Conservation (phyloP, 2,113 vertebrate species). For the Halcyon senegalensis region DNA sequence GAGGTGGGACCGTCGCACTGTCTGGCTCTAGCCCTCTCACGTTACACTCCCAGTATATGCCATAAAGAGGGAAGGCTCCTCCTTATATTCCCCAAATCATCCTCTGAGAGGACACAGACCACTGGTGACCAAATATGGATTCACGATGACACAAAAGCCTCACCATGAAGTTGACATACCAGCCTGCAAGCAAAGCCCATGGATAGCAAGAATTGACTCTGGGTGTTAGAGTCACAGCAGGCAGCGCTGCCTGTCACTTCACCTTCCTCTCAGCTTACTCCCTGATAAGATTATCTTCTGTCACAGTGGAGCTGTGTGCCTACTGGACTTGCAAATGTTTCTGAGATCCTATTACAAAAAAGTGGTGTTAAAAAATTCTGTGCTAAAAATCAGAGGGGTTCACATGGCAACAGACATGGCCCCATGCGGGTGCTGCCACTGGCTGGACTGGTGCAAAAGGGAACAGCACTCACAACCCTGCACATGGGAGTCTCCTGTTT, state of each 20-base stretch:
- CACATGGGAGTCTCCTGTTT: neutral
- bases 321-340: neutral
- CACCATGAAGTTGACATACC: neutral
- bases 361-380: neutral
- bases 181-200: neutral
- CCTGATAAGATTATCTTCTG: neutral
- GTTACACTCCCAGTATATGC: neutral
- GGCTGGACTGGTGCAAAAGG: neutral
- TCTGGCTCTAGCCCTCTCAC: neutral
- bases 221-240: neutral
- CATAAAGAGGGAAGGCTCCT: neutral
- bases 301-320: neutral
- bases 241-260: conserved; percentile 11
- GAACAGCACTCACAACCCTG: neutral
- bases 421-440: neutral
- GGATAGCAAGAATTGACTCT: neutral
- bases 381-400: neutral
- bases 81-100: neutral
- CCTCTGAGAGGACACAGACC: neutral
- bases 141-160: neutral
- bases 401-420: neutral
- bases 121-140: neutral
- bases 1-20: neutral
- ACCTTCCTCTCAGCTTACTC: neutral
- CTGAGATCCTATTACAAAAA: conserved; percentile 10